Percentiles rank a stretch among this genome's conserved stretches.
phyloP scores from a whole-genome alignment of 2,797 vertebrate species.

The Coregonus suidteri region DNA sequence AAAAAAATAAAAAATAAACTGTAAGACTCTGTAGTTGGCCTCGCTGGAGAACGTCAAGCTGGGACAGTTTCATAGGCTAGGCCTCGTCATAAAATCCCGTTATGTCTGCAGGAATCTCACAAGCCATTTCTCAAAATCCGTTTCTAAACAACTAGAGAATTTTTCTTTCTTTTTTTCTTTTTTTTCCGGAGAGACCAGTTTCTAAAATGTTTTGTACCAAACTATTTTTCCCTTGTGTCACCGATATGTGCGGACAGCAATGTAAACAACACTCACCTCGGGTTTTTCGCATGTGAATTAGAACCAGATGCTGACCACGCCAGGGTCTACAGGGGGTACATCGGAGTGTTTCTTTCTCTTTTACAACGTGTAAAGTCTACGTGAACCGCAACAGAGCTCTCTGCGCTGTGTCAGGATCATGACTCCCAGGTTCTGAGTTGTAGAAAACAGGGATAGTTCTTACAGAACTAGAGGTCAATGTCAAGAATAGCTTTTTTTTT shows the following conservation, averaged over 20 bases:
- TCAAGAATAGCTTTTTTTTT: constrained; percentile 21
- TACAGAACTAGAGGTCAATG: constrained; percentile 50
- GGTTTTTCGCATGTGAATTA: constrained; percentile 60
- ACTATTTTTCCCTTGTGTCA: constrained; percentile 62
- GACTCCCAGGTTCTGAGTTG: constrained; percentile 39
- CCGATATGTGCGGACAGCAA: constrained; percentile 63
- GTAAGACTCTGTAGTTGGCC: constrained; percentile 44
- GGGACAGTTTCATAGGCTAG: constrained; percentile 63
- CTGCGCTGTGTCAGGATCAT: constrained; percentile 60
- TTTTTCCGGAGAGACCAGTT: constrained; percentile 9
- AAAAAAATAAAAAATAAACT: constrained; percentile 24
- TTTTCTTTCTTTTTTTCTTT: constrained; percentile 12
- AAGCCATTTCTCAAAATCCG: constrained; percentile 66
- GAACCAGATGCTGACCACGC: constrained; percentile 68
- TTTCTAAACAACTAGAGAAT: constrained; percentile 60
- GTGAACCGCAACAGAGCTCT: constrained; percentile 47
- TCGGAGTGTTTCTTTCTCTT: constrained; percentile 47
- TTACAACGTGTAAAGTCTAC: constrained; percentile 57
- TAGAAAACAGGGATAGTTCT: constrained; percentile 55
- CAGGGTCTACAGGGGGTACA: constrained; percentile 41
- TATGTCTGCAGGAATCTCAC: constrained; percentile 73
- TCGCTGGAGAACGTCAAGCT: constrained; percentile 64
- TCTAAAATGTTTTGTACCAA: constrained; percentile 39
- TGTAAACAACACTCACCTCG: constrained; percentile 70
- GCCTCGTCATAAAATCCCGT: constrained; percentile 71